A percentile compares a stretch with the other conserved stretches of the same genome.
These are phyloP conservation scores for Cordilura impudica DNA, from an alignment of 2,888 invertebrate species.

Conservation along the genomic window DNA sequence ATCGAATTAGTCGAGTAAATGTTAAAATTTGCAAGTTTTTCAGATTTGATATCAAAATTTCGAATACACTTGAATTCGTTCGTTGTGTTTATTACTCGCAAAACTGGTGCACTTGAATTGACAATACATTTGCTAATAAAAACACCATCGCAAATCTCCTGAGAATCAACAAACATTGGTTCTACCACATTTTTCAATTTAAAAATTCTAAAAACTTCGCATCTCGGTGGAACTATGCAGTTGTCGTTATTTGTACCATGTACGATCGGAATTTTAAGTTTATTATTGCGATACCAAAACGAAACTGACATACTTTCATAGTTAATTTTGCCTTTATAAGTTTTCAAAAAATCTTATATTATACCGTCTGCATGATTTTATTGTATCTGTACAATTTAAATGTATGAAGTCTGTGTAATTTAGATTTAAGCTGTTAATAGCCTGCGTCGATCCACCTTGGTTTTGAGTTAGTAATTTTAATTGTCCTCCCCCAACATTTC, in stretches of 20 bases:
- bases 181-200: no score
- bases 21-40: constrained; percentile 13
- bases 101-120: constrained; percentile 3
- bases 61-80: constrained; percentile 25
- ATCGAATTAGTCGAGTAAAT: constrained; percentile 6
- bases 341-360: constrained; percentile 37
- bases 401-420: constrained; percentile 21
- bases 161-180: not conserved
- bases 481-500: not conserved
- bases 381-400: constrained; percentile 1
- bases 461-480: not conserved
- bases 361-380: constrained; percentile 17
- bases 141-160: constrained; percentile 12
- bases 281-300: constrained; percentile 2
- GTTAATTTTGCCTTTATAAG: constrained; percentile 20
- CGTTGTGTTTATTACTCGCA: constrained; percentile 30
- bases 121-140: constrained; percentile 24
- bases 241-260: constrained; percentile 13
- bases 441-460: not conserved
- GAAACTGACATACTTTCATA: constrained; percentile 4
- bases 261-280: constrained; percentile 24
- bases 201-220: constrained; percentile 28
- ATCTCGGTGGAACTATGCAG: constrained; percentile 33
- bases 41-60: constrained; percentile 9
- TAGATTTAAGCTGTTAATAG: constrained; percentile 8